A percentile compares a stretch with the other conserved stretches of the same genome.
Evolutionary conservation across 64 coral and sea anemone species (phyloP).

Genomic region (Actinia tenebrosa): DNA sequence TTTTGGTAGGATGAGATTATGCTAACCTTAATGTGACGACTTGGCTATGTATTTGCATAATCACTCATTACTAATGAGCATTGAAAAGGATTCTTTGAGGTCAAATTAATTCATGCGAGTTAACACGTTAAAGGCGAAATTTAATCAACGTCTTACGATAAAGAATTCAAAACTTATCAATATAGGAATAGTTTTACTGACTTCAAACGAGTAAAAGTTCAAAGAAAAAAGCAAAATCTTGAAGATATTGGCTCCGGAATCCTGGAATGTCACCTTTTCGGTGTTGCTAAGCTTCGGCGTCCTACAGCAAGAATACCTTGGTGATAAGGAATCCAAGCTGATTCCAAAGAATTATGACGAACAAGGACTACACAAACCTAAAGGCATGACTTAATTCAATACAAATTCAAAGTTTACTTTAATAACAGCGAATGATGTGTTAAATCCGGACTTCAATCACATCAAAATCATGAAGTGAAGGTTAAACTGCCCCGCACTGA

Average conservation of each 20-base stretch:
- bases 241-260: background rate
- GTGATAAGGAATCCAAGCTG: background rate
- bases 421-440: background rate
- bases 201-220: background rate
- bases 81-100: background rate
- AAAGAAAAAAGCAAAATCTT: background rate
- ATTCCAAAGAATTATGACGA: conserved; percentile 6
- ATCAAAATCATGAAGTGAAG: background rate
- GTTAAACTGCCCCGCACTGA: background rate
- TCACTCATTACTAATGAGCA: background rate
- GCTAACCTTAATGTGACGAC: background rate
- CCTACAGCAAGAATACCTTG: conserved; percentile 7
- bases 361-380: background rate
- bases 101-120: conserved; percentile 3
- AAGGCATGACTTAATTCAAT: background rate
- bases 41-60: background rate
- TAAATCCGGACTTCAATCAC: background rate
- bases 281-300: conserved; percentile 37
- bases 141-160: background rate
- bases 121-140: background rate
- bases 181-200: background rate
- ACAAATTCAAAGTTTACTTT: background rate
- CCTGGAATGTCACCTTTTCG: background rate
- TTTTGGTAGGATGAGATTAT: too few relatives aligned
- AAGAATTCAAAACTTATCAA: background rate